Conservation (phyloP, 2,797 vertebrate species). For the Euthynnus affinis region DNA sequence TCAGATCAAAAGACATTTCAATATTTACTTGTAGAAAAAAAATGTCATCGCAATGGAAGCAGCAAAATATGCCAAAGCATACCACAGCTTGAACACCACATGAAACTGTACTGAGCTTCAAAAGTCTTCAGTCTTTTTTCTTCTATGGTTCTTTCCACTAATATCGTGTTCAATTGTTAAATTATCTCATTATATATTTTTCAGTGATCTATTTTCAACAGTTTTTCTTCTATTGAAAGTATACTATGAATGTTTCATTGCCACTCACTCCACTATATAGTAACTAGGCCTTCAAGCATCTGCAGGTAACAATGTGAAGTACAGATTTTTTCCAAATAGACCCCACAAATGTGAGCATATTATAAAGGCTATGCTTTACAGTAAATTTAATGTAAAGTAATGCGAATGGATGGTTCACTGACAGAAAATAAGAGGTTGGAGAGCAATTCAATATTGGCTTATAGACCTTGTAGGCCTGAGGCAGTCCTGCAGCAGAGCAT, state of each 20-base stretch:
- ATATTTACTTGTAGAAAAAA: neutral
- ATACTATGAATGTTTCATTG: neutral
- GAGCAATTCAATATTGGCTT: slow-evolving; percentile 19
- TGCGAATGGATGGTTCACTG: neutral
- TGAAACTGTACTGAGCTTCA: neutral
- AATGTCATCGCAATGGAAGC: neutral
- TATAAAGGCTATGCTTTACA: neutral
- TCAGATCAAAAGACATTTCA: neutral
- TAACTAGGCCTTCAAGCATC: neutral
- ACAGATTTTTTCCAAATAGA: neutral
- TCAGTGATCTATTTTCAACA: neutral
- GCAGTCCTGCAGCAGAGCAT: slow-evolving; percentile 19
- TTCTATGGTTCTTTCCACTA: neutral
- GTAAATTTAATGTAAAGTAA: neutral
- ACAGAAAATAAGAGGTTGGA: slow-evolving; percentile 24
- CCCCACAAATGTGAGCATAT: neutral
- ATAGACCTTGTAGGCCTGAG: slow-evolving; percentile 23
- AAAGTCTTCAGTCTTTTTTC: neutral
- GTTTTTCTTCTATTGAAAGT: neutral
- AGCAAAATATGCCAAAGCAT: neutral
- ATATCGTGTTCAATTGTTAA: neutral
- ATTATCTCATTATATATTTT: neutral
- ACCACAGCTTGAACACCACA: neutral
- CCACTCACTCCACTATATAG: neutral
- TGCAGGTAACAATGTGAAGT: slow-evolving; percentile 5